phyloP scores from a whole-genome alignment of 2,797 vertebrate species.

The Ispidina lecontei region DNA sequence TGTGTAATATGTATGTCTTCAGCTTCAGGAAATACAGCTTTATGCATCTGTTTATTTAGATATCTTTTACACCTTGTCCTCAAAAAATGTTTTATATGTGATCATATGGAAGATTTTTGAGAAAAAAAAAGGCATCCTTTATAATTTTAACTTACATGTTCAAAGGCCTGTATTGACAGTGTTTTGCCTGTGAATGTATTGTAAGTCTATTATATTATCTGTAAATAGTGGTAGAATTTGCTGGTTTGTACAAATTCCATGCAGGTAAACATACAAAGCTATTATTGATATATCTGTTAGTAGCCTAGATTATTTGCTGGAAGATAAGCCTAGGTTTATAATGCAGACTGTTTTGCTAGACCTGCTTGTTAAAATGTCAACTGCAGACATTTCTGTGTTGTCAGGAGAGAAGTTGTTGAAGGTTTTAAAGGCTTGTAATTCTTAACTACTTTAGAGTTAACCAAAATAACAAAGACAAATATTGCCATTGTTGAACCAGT shows the following conservation, averaged over 20 bases:
- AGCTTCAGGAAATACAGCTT: background rate
- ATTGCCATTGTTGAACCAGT: background rate
- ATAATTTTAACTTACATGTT: background rate
- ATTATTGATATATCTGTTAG: background rate
- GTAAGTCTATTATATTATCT: background rate
- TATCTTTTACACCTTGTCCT: background rate
- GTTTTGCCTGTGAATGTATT: background rate
- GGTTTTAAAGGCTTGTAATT: conserved; percentile 32
- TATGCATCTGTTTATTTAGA: background rate
- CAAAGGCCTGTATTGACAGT: background rate
- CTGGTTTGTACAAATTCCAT: background rate
- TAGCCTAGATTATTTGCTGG: conserved; percentile 28
- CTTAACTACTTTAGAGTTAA: background rate
- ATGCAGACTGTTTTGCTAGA: conserved; percentile 17
- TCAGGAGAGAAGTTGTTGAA: conserved; percentile 31
- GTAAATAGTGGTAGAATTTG: conserved; percentile 13
- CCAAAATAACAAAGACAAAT: background rate
- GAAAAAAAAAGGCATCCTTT: rapidly evolving
- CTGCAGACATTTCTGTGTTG: conserved; percentile 29
- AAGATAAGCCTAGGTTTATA: conserved; percentile 6
- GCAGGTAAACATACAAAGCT: background rate
- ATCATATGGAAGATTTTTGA: background rate
- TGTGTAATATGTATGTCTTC: background rate
- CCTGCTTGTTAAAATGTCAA: conserved; percentile 55
- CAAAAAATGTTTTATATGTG: background rate